Percentiles rank a stretch among this genome's conserved stretches.
These are phyloP conservation scores for Eidolon dupreanum DNA, from an alignment of 2,797 vertebrate species.

Conservation along the genomic window DNA sequence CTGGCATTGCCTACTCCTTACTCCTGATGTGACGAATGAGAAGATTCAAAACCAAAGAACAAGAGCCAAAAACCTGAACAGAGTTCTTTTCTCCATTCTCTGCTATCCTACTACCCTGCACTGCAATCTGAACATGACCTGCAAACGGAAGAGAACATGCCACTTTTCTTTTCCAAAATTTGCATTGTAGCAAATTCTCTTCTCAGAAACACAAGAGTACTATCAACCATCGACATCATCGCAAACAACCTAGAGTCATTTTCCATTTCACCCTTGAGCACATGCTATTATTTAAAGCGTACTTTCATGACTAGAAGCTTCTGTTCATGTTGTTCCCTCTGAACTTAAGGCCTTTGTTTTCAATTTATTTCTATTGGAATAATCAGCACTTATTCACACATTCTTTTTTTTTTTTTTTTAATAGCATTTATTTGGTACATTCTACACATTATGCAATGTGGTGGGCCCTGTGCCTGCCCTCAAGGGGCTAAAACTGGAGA, in stretches of 20 bases:
- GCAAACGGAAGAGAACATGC: fast-evolving
- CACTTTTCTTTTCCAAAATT: not conserved
- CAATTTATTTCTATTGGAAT: not conserved
- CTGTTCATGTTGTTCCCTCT: fast-evolving
- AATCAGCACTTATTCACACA: not conserved
- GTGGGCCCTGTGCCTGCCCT: not conserved
- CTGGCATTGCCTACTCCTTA: not conserved
- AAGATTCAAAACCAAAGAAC: not conserved
- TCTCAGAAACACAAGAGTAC: not conserved
- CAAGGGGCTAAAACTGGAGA: not conserved
- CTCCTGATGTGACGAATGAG: not conserved
- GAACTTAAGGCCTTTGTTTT: not conserved
- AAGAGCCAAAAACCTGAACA: not conserved
- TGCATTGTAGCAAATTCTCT: too few species aligned
- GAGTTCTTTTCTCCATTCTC: not conserved
- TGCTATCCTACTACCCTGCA: not conserved
- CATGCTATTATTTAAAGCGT: not conserved
- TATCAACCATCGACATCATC: fast-evolving
- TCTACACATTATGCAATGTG: not conserved
- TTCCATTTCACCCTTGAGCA: too few species aligned
- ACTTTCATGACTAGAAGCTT: not conserved
- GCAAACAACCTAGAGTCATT: not conserved
- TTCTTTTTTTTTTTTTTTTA: not conserved
- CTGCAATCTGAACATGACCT: not conserved
- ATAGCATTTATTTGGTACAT: not conserved